These are phyloP conservation scores for Drosophila kepulauana DNA, from an alignment of 1,140 invertebrate species.

Conservation along the genomic window DNA sequence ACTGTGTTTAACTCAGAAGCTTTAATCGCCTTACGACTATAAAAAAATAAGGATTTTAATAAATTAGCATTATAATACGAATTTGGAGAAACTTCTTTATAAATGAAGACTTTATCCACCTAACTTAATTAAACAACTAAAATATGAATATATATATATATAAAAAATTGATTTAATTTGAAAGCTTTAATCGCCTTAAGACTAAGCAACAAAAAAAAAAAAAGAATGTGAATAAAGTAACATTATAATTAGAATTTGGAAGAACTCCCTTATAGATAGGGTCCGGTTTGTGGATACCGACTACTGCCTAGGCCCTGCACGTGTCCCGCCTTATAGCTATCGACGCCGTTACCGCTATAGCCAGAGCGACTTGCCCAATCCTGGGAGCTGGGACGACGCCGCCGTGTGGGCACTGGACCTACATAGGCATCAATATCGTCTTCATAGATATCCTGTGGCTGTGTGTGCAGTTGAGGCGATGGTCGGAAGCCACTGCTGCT, in stretches of 20 bases:
- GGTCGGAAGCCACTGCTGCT: slow-evolving; percentile 50
- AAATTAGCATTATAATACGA: slow-evolving; percentile 24
- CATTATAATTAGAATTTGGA: neutral
- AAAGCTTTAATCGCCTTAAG: slow-evolving; percentile 40
- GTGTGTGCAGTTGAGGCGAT: slow-evolving; percentile 50
- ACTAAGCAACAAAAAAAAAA: slow-evolving; percentile 61
- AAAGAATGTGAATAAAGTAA: slow-evolving; percentile 53
- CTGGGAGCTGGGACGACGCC: slow-evolving; percentile 33
- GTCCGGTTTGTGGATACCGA: slow-evolving; percentile 62
- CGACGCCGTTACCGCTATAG: slow-evolving; percentile 44
- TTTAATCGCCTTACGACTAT: slow-evolving; percentile 45
- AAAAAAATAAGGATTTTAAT: slow-evolving; percentile 55
- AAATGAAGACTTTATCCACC: slow-evolving; percentile 14
- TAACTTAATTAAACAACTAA: too few species aligned
- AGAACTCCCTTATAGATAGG: slow-evolving; percentile 50
- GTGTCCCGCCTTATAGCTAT: slow-evolving; percentile 73
- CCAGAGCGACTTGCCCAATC: slow-evolving; percentile 47
- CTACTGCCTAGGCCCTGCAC: slow-evolving; percentile 59
- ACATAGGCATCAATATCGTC: slow-evolving; percentile 56
- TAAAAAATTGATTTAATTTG: neutral
- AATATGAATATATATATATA: too few species aligned
- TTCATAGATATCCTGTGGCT: slow-evolving; percentile 47
- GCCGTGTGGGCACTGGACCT: slow-evolving; percentile 26
- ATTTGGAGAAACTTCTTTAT: slow-evolving; percentile 17
- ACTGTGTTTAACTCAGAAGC: neutral